phyloP scores from a whole-genome alignment of 1,140 invertebrate genomes.

The Halyomorpha halys region DNA sequence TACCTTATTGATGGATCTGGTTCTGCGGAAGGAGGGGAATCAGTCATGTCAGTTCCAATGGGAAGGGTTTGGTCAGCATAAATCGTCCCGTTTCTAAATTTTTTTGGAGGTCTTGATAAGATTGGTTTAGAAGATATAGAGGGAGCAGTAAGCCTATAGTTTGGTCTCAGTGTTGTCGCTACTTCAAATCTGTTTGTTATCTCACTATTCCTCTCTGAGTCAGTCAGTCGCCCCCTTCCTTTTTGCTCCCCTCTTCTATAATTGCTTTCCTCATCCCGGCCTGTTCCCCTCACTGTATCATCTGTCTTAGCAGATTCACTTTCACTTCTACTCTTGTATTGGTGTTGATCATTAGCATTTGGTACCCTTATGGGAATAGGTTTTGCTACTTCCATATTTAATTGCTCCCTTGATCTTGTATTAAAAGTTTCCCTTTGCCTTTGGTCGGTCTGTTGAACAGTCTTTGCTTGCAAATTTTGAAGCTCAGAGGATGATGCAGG shows the following conservation, averaged over 20 bases:
- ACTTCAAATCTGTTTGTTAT: constrained; percentile 9
- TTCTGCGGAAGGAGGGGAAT: neutral
- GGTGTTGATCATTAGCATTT: neutral
- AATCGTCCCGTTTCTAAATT: constrained; percentile 5
- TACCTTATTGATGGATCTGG: constrained; percentile 14
- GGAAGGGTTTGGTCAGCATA: constrained; percentile 8
- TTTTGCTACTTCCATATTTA: neutral
- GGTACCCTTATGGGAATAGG: neutral
- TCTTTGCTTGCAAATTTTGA: no score
- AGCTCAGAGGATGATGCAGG: no score
- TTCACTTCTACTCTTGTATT: neutral
- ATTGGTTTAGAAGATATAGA: neutral
- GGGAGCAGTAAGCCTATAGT: neutral
- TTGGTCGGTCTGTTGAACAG: no score
- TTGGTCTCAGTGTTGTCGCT: constrained; percentile 3
- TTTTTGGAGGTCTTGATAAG: neutral
- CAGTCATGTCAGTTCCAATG: constrained; percentile 5
- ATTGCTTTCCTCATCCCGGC: neutral
- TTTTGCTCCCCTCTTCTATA: neutral
- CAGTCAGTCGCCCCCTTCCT: neutral
- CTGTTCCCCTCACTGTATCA: neutral
- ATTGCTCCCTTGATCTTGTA: no score
- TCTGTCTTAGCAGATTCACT: neutral
- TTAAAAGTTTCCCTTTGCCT: no score
- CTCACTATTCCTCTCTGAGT: neutral